A percentile compares a stretch with the other conserved stretches of the same genome.
Evolutionary conservation across 2,888 invertebrate species (phyloP).

Genomic region (Malthinus seriepunctatus): DNA sequence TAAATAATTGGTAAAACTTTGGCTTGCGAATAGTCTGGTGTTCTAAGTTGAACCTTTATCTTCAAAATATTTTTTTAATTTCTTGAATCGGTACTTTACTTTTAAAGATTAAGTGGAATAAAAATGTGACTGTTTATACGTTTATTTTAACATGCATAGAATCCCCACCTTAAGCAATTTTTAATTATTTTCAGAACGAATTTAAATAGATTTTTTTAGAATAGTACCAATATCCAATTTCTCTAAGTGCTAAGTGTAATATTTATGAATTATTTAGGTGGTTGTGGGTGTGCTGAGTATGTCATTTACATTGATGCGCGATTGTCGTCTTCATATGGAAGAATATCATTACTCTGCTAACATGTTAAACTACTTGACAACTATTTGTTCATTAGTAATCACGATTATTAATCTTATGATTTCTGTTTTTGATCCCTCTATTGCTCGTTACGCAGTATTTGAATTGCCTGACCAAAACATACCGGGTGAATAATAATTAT

Average conservation of each 20-base stretch:
- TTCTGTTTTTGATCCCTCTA: slow-evolving; percentile 77
- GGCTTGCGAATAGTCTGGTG: no score
- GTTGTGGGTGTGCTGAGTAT: slow-evolving; percentile 74
- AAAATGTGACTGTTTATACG: no score
- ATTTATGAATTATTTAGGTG: slow-evolving; percentile 58
- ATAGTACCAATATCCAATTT: neutral
- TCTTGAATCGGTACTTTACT: no score
- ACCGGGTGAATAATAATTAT: neutral
- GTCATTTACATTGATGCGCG: slow-evolving; percentile 73
- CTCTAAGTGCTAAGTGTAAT: neutral
- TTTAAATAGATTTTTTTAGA: no score
- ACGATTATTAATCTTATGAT: slow-evolving; percentile 77
- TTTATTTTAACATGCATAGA: no score
- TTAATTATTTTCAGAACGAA: no score
- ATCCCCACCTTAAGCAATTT: no score
- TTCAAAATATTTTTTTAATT: no score
- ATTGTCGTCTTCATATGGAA: slow-evolving; percentile 74
- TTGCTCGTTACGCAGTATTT: slow-evolving; percentile 57
- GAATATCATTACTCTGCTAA: slow-evolving; percentile 71
- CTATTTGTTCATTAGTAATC: slow-evolving; percentile 71
- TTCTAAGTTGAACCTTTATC: no score
- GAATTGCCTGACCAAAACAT: slow-evolving; percentile 29
- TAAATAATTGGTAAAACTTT: no score
- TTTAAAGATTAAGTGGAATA: no score
- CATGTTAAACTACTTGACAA: slow-evolving; percentile 71